Evolutionary conservation across 2,797 vertebrate species (phyloP), one percentile per base, ranked within the genome.

Genomic region (Oreochromis mossambicus): DNA sequence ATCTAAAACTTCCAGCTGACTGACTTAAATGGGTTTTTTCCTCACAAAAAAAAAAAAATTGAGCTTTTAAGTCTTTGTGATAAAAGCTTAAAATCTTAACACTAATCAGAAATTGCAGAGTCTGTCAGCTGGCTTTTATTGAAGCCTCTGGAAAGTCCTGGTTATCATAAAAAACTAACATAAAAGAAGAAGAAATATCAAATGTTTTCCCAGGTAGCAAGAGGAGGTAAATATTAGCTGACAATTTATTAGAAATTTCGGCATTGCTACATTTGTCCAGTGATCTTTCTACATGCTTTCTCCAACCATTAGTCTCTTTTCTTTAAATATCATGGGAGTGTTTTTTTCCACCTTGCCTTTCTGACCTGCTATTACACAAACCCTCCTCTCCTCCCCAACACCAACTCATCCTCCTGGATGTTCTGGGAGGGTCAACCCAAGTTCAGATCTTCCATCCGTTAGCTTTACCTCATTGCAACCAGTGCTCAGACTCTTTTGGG

Each of bases 11-110:
- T 68, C 0, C 13, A 68, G 38, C 38, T 68, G 38, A 68, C n/a
- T 43, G 34, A 66, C 61, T 38, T 68, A 6, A 43, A 38, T 24
- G 0, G 1, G 0, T 0, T 4, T 66, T 66, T 68, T 43, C 9
- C 36, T 34, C 36, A 1, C 63, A 68, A 43, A 15, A 63, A 12
- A 38, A n/a, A 17, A 10, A n/a, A n/a, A 36, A 34, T 5, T 26
- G 2, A 68, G n/a, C n/a, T 68, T 43, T 43, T 43, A 43, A 2
- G 13, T 41, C 36, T 41, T 68, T 43, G 38, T 6, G 21, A 73
- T 46, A 46, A 73, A 19, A 11, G 10, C 43, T 32, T 73, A 32
- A 48, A 48, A 48, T 11, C 24, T 48, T 0, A 29, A 73, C 10
- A 73, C 24, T 32, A 32, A 73, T 73, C 43, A 73, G 24, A 73